Conservation (phyloP, 2,113 vertebrate species). For the Crypturellus undulatus region DNA sequence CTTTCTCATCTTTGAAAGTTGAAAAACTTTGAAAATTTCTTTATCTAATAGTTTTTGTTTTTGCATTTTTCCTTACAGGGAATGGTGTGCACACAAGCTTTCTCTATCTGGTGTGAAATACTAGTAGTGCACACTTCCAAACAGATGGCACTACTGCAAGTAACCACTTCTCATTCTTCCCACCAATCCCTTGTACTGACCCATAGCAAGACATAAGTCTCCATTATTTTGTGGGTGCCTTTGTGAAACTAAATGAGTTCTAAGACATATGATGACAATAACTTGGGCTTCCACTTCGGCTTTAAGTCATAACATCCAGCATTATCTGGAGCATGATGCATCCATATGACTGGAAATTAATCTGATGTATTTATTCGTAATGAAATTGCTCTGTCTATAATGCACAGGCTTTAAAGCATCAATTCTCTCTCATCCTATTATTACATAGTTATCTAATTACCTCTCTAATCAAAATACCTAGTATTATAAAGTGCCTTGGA, state of each 20-base stretch:
- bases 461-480: constrained; percentile 47
- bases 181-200: rapidly evolving
- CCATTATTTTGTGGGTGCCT: background rate
- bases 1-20: background rate
- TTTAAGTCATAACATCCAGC: background rate
- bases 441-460: constrained; percentile 42
- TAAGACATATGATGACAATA: background rate
- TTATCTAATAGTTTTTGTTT: background rate
- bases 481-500: constrained; percentile 47
- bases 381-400: constrained; percentile 23
- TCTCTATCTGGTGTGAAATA: background rate
- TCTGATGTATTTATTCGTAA: constrained; percentile 29
- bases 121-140: background rate
- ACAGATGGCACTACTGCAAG: background rate
- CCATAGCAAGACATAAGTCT: background rate
- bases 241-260: background rate
- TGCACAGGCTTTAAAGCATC: constrained; percentile 14
- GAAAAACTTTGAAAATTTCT: background rate
- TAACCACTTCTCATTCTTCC: background rate
- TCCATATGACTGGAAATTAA: background rate
- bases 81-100: background rate
- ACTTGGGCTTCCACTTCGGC: background rate
- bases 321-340: background rate
- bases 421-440: constrained; percentile 5
- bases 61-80: background rate